Evolutionary conservation across 1,140 invertebrate genomes (phyloP).

Genomic region (Tetramorium simillimum): DNA sequence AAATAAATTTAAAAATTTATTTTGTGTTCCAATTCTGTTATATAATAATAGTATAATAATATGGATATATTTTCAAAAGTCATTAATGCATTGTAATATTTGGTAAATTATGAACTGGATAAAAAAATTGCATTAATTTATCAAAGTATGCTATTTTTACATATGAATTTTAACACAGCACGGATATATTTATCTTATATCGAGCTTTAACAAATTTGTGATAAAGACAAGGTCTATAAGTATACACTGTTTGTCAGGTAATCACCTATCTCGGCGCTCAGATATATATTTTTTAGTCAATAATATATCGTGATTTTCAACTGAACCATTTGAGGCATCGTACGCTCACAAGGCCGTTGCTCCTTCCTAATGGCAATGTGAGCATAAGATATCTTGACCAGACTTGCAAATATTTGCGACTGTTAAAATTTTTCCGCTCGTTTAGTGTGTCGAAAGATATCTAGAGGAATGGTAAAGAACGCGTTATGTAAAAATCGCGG

Average conservation of each 20-base stretch:
- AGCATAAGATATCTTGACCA: conserved; percentile 6
- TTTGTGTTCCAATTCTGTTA: background rate
- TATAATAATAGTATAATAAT: background rate
- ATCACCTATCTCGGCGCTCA: background rate
- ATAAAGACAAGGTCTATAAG: conserved; percentile 2
- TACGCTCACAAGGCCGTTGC: background rate
- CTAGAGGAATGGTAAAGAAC: background rate
- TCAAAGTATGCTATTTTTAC: background rate
- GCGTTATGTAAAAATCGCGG: background rate
- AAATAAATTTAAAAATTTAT: conserved; percentile 29
- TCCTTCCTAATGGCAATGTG: conserved; percentile 6
- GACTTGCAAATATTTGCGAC: conserved; percentile 40
- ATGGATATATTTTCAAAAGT: background rate
- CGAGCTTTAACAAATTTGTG: background rate
- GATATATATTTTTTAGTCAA: conserved; percentile 40
- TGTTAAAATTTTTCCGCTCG: conserved; percentile 34
- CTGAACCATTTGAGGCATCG: background rate
- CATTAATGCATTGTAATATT: background rate
- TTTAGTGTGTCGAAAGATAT: background rate
- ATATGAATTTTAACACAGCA: background rate
- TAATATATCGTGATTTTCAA: conserved; percentile 25
- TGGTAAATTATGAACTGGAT: background rate
- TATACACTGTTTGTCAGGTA: conserved; percentile 10
- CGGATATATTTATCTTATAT: background rate
- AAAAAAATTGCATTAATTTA: background rate